Evolutionary conservation across 2,113 vertebrate genomes (phyloP).

Genomic region (Labeo rohita): DNA sequence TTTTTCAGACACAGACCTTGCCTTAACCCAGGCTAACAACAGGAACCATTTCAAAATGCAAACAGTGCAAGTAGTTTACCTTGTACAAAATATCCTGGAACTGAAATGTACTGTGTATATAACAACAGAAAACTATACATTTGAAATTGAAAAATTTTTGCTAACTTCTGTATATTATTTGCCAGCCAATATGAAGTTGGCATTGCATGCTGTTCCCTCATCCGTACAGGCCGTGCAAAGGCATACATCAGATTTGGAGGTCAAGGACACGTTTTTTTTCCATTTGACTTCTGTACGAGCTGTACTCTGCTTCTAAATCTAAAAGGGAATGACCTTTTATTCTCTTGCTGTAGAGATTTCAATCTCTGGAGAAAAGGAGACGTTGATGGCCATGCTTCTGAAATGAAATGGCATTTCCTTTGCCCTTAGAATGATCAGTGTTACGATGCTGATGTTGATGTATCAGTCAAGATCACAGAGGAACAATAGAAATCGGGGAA

Average conservation of each 20-base stretch:
- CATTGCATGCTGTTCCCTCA: neutral
- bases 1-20: neutral
- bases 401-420: neutral
- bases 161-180: neutral
- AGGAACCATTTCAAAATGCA: neutral
- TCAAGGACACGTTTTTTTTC: slow-evolving; percentile 8
- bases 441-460: neutral
- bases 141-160: neutral
- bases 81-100: neutral
- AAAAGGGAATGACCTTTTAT: slow-evolving; percentile 2
- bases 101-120: neutral
- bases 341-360: neutral
- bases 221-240: neutral
- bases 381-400: neutral
- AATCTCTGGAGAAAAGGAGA: neutral
- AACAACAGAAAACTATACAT: neutral
- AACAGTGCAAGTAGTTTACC: neutral
- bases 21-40: neutral
- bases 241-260: neutral
- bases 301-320: neutral
- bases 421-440: neutral
- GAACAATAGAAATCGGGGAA: neutral
- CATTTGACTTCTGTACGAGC: slow-evolving; percentile 6
- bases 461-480: neutral
- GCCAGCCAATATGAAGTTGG: neutral